Conservation (phyloP, 2,113 vertebrate genomes). For the Lamprotornis superbus region DNA sequence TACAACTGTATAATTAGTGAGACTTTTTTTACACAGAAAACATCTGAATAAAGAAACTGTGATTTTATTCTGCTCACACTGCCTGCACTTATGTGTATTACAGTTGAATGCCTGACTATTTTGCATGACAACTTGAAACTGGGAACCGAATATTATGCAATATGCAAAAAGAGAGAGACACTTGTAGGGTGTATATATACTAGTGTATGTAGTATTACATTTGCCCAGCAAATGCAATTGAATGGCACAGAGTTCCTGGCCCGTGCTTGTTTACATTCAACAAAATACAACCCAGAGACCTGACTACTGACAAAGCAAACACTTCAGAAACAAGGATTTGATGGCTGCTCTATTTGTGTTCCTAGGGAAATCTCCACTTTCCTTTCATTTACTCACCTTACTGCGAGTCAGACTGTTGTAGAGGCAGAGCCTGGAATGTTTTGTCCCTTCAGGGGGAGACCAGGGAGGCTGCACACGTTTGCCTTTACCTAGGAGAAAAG, state of each 20-base stretch:
- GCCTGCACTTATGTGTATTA: neutral
- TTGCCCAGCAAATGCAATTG: neutral
- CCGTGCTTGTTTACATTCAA: fast-evolving
- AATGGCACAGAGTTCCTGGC: neutral
- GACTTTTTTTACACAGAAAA: neutral
- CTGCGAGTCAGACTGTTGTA: constrained; percentile 96
- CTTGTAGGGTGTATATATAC: neutral
- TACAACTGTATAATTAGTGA: neutral
- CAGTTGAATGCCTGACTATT: neutral
- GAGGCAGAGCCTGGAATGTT: constrained; percentile 81
- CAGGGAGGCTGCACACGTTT: constrained; percentile 85
- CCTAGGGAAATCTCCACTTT: neutral
- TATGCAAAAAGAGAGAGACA: neutral
- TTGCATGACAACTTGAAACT: neutral
- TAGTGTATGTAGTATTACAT: neutral
- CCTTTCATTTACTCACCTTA: constrained; percentile 78
- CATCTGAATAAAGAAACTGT: neutral
- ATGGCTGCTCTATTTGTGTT: neutral
- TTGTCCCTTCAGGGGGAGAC: constrained; percentile 81
- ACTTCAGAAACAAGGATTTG: neutral
- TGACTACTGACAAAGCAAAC: neutral
- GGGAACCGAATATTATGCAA: neutral
- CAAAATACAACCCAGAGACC: neutral
- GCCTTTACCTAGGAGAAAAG: constrained; percentile 77
- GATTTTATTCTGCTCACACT: neutral